These are phyloP conservation scores for Trichogramma pretiosum DNA, from an alignment of 1,140 invertebrate species.

Conservation along the genomic window DNA sequence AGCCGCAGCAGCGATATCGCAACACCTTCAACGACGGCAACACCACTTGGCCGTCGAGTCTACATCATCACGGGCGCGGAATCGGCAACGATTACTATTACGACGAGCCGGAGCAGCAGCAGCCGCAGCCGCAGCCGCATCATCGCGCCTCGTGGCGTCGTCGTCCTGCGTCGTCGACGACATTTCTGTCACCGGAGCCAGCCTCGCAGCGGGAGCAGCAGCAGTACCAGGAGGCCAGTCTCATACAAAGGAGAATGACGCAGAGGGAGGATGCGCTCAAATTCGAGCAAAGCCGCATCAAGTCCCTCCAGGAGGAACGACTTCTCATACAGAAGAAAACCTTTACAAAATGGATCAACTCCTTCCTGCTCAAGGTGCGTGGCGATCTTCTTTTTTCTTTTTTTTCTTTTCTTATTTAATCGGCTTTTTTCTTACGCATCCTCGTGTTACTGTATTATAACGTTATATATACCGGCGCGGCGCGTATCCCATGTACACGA, in stretches of 20 bases:
- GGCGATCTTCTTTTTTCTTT: not conserved
- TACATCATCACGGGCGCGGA: too few relatives aligned
- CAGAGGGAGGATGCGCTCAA: slow-evolving; percentile 84
- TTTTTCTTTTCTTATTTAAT: slow-evolving; percentile 1
- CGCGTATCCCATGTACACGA: not conserved
- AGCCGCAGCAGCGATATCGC: too few relatives aligned
- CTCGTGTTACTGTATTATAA: too few relatives aligned
- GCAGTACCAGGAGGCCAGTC: slow-evolving; percentile 11
- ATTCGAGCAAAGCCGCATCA: slow-evolving; percentile 93
- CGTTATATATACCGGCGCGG: too few relatives aligned
- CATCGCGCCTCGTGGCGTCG: too few relatives aligned
- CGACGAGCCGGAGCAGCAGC: too few relatives aligned
- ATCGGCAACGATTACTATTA: too few relatives aligned
- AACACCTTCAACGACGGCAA: too few relatives aligned
- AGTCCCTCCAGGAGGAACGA: slow-evolving; percentile 92
- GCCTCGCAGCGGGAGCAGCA: not conserved
- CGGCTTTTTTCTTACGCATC: not conserved
- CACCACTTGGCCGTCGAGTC: too few relatives aligned
- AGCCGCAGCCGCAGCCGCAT: too few relatives aligned
- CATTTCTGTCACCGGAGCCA: not conserved
- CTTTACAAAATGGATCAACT: slow-evolving; percentile 99
- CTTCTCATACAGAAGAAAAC: slow-evolving; percentile 99
- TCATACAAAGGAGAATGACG: slow-evolving; percentile 58
- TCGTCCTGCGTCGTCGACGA: too few relatives aligned
- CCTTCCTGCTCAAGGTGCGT: slow-evolving; percentile 85